phyloP scores from a whole-genome alignment of 2,797 vertebrate genomes.

The Anniella stebbinsi region DNA sequence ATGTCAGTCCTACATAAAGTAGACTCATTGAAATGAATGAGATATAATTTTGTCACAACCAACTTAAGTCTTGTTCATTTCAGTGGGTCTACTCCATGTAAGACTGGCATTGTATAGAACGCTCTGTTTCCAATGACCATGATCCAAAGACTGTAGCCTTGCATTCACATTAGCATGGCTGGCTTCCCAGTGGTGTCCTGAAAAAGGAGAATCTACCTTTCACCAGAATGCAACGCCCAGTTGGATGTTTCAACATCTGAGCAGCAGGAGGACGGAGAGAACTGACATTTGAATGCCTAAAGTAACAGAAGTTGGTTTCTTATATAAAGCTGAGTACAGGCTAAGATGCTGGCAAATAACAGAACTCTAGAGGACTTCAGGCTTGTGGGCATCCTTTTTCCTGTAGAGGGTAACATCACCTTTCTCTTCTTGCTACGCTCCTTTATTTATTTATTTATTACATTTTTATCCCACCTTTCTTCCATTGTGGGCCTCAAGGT shows the following conservation, averaged over 20 bases:
- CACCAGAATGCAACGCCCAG: neutral
- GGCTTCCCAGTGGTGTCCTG: neutral
- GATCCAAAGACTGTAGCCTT: neutral
- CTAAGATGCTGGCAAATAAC: neutral
- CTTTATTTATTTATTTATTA: too few species aligned
- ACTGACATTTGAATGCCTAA: neutral
- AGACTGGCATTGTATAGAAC: too few species aligned
- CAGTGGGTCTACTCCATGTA: too few species aligned
- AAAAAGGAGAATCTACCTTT: neutral
- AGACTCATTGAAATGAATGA: too few species aligned
- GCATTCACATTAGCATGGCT: neutral
- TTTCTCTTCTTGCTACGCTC: too few species aligned
- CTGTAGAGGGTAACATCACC: too few species aligned
- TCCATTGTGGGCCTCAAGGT: too few species aligned
- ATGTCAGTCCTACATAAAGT: too few species aligned
- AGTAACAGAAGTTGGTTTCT: neutral
- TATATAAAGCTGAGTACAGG: neutral
- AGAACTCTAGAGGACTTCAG: neutral
- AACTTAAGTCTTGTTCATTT: too few species aligned
- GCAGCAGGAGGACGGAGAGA: neutral
- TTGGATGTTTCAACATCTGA: neutral
- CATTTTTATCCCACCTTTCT: too few species aligned
- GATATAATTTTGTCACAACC: too few species aligned
- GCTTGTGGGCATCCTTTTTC: too few species aligned
- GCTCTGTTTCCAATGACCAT: neutral